Percentiles rank a stretch among this genome's conserved stretches.
Conservation (phyloP, 2,797 vertebrate species). For the Tolypeutes matacus region DNA sequence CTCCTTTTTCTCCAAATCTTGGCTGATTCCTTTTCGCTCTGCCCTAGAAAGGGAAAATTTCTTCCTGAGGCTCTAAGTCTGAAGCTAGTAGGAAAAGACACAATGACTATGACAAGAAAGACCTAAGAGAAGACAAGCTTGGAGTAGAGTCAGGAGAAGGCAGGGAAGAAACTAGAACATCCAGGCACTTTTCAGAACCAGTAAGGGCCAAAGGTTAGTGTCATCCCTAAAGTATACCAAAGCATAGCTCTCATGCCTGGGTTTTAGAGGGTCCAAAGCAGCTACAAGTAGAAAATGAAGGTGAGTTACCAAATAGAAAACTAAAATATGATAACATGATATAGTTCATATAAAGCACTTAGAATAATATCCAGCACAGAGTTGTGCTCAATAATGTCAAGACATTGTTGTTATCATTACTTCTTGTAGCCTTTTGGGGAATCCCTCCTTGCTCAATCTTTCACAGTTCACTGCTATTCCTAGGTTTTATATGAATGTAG, state of each 20-base stretch:
- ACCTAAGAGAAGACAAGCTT: not conserved
- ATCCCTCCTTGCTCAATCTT: not conserved
- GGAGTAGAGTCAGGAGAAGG: too few relatives aligned
- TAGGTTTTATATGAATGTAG: not conserved
- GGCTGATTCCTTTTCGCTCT: not conserved
- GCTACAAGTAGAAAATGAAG: not conserved
- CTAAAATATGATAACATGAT: not conserved
- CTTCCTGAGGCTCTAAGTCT: slow-evolving; percentile 5
- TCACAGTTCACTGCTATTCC: not conserved
- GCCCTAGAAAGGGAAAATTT: not conserved
- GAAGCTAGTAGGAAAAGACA: not conserved
- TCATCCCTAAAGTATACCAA: not conserved
- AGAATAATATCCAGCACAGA: not conserved
- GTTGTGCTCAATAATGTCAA: not conserved
- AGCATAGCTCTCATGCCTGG: not conserved
- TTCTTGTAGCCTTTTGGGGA: not conserved
- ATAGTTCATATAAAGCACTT: not conserved
- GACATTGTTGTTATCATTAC: not conserved
- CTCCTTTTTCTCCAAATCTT: not conserved
- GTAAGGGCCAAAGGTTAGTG: not conserved
- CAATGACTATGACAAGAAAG: not conserved
- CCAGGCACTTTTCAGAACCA: not conserved
- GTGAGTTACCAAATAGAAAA: not conserved
- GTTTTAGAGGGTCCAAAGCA: not conserved
- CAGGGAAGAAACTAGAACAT: not conserved